A percentile compares a stretch with the other conserved stretches of the same genome.
These are phyloP conservation scores for Cephus sareptanus DNA, from an alignment of 2,888 invertebrate species.

Conservation along the genomic window DNA sequence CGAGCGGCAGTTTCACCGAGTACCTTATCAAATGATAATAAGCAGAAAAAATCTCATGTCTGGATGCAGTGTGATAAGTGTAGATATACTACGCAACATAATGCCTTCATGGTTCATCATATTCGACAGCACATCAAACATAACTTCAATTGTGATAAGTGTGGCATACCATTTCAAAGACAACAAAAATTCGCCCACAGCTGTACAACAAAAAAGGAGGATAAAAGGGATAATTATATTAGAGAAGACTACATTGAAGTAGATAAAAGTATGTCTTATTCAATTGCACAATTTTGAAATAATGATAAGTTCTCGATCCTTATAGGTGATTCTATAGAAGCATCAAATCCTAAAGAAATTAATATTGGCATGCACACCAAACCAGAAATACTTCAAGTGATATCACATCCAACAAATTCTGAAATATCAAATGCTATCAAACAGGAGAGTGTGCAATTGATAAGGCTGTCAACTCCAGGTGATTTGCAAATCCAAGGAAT, in stretches of 20 bases:
- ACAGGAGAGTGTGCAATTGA: conserved; percentile 25
- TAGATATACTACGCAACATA: conserved; percentile 57
- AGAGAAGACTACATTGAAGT: neutral
- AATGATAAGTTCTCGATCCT: too few relatives aligned
- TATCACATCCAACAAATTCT: conserved; percentile 1
- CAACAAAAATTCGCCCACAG: conserved; percentile 27
- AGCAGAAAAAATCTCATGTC: conserved; percentile 37
- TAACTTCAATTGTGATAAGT: conserved; percentile 39
- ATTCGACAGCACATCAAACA: conserved; percentile 47
- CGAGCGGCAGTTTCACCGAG: conserved; percentile 31
- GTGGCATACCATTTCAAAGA: conserved; percentile 30
- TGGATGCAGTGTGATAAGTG: conserved; percentile 63
- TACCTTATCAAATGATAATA: conserved; percentile 16
- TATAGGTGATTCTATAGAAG: neutral
- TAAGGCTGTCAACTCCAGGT: conserved; percentile 35
- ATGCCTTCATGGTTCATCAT: conserved; percentile 56
- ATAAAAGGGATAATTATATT: neutral
- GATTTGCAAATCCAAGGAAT: conserved; percentile 36
- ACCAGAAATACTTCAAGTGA: conserved; percentile 6
- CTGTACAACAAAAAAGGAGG: conserved; percentile 4
- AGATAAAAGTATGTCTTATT: neutral
- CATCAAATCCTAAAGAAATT: neutral
- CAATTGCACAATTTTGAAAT: too few relatives aligned
- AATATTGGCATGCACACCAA: neutral
- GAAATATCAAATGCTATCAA: conserved; percentile 5